phyloP scores from a whole-genome alignment of 2,888 invertebrate species.

The Drosophila suboccidentalis region DNA sequence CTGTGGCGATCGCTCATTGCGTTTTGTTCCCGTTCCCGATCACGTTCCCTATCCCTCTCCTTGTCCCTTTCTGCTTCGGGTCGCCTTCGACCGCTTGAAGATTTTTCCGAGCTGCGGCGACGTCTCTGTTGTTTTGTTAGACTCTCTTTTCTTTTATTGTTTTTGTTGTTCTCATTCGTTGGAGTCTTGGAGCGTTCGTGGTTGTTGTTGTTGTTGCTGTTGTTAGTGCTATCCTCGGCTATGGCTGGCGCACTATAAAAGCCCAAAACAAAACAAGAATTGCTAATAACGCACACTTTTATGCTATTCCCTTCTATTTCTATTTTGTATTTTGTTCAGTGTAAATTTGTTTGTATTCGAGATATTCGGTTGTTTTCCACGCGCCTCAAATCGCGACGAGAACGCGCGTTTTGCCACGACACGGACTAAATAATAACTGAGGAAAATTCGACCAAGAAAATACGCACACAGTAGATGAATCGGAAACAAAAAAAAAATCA shows the following conservation, averaged over 20 bases:
- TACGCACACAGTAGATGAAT: conserved; percentile 43
- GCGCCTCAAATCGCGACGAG: conserved; percentile 62
- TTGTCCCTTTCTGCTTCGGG: conserved; percentile 59
- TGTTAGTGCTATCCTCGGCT: conserved; percentile 60
- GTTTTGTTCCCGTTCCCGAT: conserved; percentile 51
- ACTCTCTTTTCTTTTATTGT: conserved; percentile 48
- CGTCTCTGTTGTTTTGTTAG: conserved; percentile 59
- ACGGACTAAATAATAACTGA: conserved; percentile 81
- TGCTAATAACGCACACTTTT: conserved; percentile 37
- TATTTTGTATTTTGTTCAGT: conserved; percentile 13
- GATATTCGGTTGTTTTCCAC: conserved; percentile 6
- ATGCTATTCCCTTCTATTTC: conserved; percentile 29
- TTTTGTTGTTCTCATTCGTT: conserved; percentile 40
- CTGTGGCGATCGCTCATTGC: conserved; percentile 84
- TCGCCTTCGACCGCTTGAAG: conserved; percentile 54
- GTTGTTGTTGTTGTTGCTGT: conserved; percentile 26
- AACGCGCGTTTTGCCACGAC: conserved; percentile 78
- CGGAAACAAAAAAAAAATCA: conserved; percentile 19
- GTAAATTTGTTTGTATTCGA: conserved; percentile 13
- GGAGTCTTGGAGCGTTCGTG: conserved; percentile 46
- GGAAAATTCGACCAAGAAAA: conserved; percentile 58
- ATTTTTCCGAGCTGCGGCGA: conserved; percentile 73
- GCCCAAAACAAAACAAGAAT: conserved; percentile 71
- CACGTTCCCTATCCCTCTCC: conserved; percentile 40
- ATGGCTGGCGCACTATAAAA: conserved; percentile 65